Evolutionary conservation across 2,888 invertebrate species (phyloP), one percentile per base, ranked within the genome.

Genomic region (Venustoraphidia nigricollis): DNA sequence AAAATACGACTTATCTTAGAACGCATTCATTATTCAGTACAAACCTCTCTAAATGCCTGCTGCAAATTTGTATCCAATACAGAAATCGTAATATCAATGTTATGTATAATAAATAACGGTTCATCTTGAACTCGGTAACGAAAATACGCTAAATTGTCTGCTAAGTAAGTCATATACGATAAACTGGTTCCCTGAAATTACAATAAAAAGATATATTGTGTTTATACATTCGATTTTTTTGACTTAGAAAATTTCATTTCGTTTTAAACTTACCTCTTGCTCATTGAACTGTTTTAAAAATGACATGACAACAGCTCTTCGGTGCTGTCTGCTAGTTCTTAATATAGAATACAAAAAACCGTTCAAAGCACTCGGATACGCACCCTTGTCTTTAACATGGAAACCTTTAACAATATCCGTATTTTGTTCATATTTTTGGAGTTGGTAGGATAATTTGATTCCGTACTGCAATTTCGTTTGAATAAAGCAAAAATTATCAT

Each of bases 61-160:
- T 97, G 70, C 52, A 97, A 73, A 72, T 95, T 94, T 57, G 95
- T 94, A 54, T 98, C 98, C 45, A 92, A 88, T 58, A 95, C 88
- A 37, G 97, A 94, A 59, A 98, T 90, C 64, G 95, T 89, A 60
- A 95, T 83, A 71, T 98, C 96, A 58, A 97, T 93, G 69, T 95
- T 92, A 71, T 98, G 95, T 62, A 99, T 95, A 55, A 98, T 88
- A 73, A 93, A 99, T 49, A 98, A 73, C 13, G 97, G 95, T 71
- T 99, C 98, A 69, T 99, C 98, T 71, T 94, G 89, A 57, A 91
- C 89, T 72, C 85, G 89, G 73, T 88, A 98, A 52, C 96, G 92
- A 70, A 98, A 97, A 69, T 94, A 96, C 52, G 96, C 94, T 65
- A 99, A 76, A 75, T 98, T 98, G 72, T 99, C 98, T 34, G 95